Percentiles rank a stretch among this genome's conserved stretches.
Evolutionary conservation across 2,797 vertebrate genomes (phyloP).

Genomic region (Stomatorhinus walkeri): DNA sequence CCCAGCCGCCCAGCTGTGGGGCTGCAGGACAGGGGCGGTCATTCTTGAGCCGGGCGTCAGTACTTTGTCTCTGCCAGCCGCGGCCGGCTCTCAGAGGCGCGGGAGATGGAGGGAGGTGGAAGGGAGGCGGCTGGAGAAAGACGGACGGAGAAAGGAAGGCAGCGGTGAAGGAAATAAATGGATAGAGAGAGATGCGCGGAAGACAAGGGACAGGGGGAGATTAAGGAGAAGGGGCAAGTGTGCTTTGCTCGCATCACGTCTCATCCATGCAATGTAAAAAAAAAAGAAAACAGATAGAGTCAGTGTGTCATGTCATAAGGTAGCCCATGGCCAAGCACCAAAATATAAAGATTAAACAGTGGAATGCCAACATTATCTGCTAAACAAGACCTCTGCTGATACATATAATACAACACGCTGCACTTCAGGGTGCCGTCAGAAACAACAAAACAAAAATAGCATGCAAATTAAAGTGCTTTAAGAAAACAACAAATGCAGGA

Average conservation of each 20-base stretch:
- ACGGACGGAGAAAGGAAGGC: constrained; percentile 52
- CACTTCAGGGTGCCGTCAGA: not conserved
- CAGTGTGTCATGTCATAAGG: not conserved
- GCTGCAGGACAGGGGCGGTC: constrained; percentile 61
- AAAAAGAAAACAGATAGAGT: not conserved
- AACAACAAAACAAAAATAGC: not conserved
- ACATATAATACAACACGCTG: not conserved
- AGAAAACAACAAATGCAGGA: constrained; percentile 8
- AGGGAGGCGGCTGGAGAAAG: constrained; percentile 34
- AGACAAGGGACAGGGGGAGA: constrained; percentile 61
- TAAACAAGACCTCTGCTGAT: not conserved
- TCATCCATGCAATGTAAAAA: not conserved
- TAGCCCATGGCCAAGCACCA: not conserved
- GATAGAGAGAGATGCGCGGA: constrained; percentile 45
- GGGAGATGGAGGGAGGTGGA: constrained; percentile 24
- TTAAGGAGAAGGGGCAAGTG: not conserved
- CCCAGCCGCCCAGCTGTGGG: constrained; percentile 49
- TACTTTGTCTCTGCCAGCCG: constrained; percentile 66
- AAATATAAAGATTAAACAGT: not conserved
- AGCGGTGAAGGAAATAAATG: constrained; percentile 58
- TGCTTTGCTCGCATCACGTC: not conserved
- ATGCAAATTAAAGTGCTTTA: constrained; percentile 11
- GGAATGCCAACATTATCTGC: not conserved
- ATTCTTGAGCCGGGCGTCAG: constrained; percentile 60
- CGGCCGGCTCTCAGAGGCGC: constrained; percentile 48